A percentile compares a stretch with the other conserved stretches of the same genome.
phyloP scores from a whole-genome alignment of 2,888 invertebrate genomes.

The Imbricaverruca yamaguchii region DNA sequence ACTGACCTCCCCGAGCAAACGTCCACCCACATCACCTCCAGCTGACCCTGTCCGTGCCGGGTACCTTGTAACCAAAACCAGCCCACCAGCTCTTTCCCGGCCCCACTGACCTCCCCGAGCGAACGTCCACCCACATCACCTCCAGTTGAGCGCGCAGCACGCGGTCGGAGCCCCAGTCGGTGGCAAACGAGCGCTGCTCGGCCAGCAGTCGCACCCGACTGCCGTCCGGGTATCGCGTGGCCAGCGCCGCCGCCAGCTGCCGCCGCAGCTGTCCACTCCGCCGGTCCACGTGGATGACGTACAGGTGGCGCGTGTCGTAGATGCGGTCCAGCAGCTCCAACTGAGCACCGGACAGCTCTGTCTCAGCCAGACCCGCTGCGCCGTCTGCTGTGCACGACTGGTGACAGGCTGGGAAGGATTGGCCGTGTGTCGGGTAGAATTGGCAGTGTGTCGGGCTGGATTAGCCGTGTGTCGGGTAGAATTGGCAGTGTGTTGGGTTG shows the following conservation, averaged over 20 bases:
- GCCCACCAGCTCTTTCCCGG: too few species aligned
- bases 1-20: background rate
- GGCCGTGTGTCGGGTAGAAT: too few species aligned
- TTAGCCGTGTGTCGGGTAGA: too few species aligned
- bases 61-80: too few species aligned
- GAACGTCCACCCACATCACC: background rate
- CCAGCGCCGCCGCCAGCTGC: background rate
- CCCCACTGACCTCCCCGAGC: background rate
- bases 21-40: background rate
- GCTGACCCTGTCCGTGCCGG: background rate
- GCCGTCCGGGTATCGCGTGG: background rate
- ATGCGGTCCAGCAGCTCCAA: background rate
- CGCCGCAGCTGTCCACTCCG: background rate
- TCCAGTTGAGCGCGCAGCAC: background rate
- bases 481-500: too few species aligned
- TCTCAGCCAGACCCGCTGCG: too few species aligned
- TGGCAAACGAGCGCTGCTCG: background rate
- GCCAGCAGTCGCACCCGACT: background rate
- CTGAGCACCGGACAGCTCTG: too few species aligned
- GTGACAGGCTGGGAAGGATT: too few species aligned
- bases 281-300: conserved; percentile 13
- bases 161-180: conserved; percentile 15
- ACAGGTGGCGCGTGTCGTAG: background rate
- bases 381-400: too few species aligned
- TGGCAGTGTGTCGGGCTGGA: too few species aligned